These are phyloP conservation scores for Chaetoderma sp. DNA, from an alignment of 2,888 invertebrate species.

Conservation along the genomic window DNA sequence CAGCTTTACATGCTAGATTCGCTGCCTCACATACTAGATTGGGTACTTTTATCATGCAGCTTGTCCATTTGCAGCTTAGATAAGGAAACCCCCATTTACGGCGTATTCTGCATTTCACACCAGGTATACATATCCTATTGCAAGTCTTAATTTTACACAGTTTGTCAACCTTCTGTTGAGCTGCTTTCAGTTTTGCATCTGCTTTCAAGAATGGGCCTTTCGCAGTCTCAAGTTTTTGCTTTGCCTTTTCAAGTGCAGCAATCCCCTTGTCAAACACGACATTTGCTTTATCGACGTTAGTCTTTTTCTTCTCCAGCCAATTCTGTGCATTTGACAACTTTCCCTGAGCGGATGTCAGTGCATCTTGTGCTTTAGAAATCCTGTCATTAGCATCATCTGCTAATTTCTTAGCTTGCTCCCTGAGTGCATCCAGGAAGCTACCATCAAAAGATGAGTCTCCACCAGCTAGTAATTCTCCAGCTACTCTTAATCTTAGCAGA, in stretches of 20 bases:
- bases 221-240: background rate
- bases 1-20: background rate
- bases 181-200: background rate
- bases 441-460: background rate
- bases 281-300: background rate
- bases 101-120: constrained; percentile 5
- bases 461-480: constrained; percentile 3
- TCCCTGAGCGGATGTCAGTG: background rate
- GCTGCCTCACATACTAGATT: constrained; percentile 5
- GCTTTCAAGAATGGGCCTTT: constrained; percentile 6
- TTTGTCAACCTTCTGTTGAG: constrained; percentile 9
- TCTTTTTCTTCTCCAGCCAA: constrained; percentile 7
- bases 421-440: background rate
- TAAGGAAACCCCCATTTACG: background rate
- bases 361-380: background rate
- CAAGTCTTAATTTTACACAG: constrained; percentile 10
- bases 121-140: constrained; percentile 5
- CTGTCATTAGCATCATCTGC: constrained; percentile 1
- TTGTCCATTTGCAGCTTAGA: background rate
- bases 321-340: background rate
- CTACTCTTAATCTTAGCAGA: background rate
- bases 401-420: background rate
- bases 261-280: background rate
- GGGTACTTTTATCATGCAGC: constrained; percentile 9
- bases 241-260: background rate